These are phyloP conservation scores for Pachypeltis micranthus DNA, from an alignment of 1,140 invertebrate species.

Conservation along the genomic window DNA sequence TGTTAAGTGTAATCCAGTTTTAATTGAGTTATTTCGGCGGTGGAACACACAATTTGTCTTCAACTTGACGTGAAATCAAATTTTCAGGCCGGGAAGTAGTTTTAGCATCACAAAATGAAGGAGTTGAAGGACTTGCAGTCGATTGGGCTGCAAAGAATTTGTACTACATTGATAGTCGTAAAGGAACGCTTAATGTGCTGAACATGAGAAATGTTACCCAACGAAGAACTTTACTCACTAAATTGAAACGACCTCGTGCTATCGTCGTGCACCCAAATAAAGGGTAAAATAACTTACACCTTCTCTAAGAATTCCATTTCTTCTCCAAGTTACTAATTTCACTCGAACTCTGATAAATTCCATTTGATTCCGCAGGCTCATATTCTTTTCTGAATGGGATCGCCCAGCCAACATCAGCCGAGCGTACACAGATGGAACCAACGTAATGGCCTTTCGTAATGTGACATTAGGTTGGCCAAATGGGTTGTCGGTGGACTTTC, in stretches of 20 bases:
- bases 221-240: slow-evolving; percentile 70
- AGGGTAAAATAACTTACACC: slow-evolving; percentile 42
- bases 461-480: slow-evolving; percentile 93
- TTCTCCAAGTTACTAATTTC: neutral
- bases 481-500: slow-evolving; percentile 84
- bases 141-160: slow-evolving; percentile 96
- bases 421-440: slow-evolving; percentile 75
- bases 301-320: neutral
- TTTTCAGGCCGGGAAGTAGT: slow-evolving; percentile 70
- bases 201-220: slow-evolving; percentile 75
- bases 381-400: slow-evolving; percentile 95
- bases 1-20: neutral
- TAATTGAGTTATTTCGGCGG: neutral
- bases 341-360: neutral
- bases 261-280: slow-evolving; percentile 93
- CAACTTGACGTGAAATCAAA: neutral
- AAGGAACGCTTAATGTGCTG: slow-evolving; percentile 88
- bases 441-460: slow-evolving; percentile 78
- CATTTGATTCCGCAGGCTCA: slow-evolving; percentile 41
- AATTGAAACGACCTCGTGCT: slow-evolving; percentile 81
- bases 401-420: slow-evolving; percentile 89
- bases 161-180: slow-evolving; percentile 94
- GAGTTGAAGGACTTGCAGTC: slow-evolving; percentile 90
- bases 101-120: slow-evolving; percentile 89
- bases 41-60: too few species aligned